Base-by-base conservation (phyloP, 2,113 vertebrate species). In the Sceloporus tristichus region DNA sequence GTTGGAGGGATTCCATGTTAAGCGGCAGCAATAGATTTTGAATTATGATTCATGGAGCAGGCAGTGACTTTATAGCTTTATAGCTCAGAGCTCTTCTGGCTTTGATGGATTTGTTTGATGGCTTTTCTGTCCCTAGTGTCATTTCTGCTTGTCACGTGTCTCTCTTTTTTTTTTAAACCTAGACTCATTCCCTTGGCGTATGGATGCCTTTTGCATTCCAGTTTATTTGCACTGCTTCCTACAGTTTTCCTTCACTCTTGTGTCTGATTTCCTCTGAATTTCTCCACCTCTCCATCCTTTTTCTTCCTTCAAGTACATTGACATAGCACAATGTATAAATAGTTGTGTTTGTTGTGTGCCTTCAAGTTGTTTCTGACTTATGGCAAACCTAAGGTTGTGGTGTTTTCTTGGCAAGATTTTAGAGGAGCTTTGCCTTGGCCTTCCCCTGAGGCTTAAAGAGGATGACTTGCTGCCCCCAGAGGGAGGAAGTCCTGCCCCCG, bases 31-130 rank as follows among this genome's bases (percentile, higher is more conserved):
- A 34, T 38, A 42, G 86, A 38, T 27, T 77, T 80, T 90, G 88
- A 89, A 90, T 92, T 90, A 88, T 84, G 80, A 91, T 84, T 87
- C 83, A 91, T 85, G 74, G 7, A 59, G 59, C 81, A 75, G 78
- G 40, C 83, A 81, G 16, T 68, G 85, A 78, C 82, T 92, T 87
- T 0, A 53, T 7, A 84, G 59, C 79, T 92, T 88, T 89, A 79
- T 70, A 85, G 65, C 88, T 91, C 34, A 19, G 56, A 74, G 53
- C 34, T 77, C 34, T 89, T 62, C 18, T 88, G 40, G 88, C 2
- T 85, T 65, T 86, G 27, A 86, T 53, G 40, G 85, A 56, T 76
- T 54, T 77, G 59, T 86, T 82, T 66, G 27, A 34, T 73, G n/a
- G 25, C 80, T 23, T 89, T 85, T 86, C 40, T 86, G 88, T 88